Percentiles rank a stretch among this genome's conserved stretches.
Evolutionary conservation across 2,113 vertebrate genomes (phyloP).

Genomic region (Desmodus rotundus): DNA sequence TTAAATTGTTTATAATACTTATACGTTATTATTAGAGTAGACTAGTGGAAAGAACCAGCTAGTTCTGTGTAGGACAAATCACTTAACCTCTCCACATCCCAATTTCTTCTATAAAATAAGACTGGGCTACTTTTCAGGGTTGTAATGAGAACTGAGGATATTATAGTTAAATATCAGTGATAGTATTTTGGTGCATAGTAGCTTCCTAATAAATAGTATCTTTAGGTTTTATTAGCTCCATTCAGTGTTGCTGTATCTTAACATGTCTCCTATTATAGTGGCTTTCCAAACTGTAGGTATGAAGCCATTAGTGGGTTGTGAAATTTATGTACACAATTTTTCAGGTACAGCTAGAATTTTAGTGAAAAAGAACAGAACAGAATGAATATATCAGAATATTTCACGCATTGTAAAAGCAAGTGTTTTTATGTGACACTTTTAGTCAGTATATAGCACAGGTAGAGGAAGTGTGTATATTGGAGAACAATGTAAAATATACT

Average conservation of each 20-base stretch:
- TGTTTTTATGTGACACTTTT: not conserved
- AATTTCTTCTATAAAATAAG: not conserved
- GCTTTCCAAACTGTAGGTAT: not conserved
- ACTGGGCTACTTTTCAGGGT: not conserved
- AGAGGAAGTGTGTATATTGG: not conserved
- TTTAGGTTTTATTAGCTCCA: not conserved
- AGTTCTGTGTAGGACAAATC: not conserved
- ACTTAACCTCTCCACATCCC: not conserved
- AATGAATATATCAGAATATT: not conserved
- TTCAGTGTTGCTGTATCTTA: not conserved
- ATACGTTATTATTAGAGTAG: not conserved
- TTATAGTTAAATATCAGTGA: not conserved
- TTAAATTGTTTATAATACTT: not conserved
- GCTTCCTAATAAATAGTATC: not conserved
- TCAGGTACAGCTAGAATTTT: not conserved
- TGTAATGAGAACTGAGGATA: not conserved
- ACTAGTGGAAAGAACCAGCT: not conserved
- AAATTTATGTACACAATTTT: not conserved
- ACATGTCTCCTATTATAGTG: not conserved
- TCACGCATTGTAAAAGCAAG: not conserved
- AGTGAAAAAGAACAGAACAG: not conserved
- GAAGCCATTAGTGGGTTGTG: not conserved
- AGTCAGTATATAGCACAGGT: not conserved
- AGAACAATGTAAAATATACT: not conserved
- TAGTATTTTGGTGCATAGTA: not conserved